These are phyloP conservation scores for Caenorhabditis remanei DNA, from an alignment of 1,140 invertebrate species.

Conservation along the genomic window DNA sequence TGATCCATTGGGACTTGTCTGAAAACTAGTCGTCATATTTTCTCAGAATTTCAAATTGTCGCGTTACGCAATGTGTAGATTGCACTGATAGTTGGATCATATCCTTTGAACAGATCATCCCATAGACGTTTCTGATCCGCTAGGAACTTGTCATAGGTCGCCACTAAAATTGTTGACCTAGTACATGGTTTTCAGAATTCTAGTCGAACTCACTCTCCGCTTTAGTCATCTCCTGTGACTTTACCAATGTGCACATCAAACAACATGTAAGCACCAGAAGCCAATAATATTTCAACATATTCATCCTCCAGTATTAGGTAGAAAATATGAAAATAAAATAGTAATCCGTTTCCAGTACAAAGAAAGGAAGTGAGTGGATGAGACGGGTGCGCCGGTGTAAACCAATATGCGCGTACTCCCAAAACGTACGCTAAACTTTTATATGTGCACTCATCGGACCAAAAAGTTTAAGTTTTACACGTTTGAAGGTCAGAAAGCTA, in stretches of 20 bases:
- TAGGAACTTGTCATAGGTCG: not conserved
- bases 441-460: not conserved
- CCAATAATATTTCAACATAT: not conserved
- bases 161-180: not conserved
- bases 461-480: not conserved
- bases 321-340: not conserved
- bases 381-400: not conserved
- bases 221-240: not conserved
- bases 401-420: not conserved
- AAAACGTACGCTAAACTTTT: not conserved
- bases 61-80: conserved; percentile 22
- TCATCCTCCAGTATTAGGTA: not conserved
- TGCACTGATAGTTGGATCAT: not conserved
- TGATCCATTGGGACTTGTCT: conserved; percentile 21
- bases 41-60: too few relatives aligned
- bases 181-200: too few relatives aligned
- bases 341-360: too few relatives aligned
- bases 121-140: not conserved
- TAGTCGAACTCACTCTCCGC: not conserved
- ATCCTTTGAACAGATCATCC: not conserved
- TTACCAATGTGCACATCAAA: not conserved
- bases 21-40: too few relatives aligned
- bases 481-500: not conserved
- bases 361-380: too few relatives aligned
- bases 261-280: not conserved